These are phyloP conservation scores for Esox masquinongy DNA, from an alignment of 2,797 vertebrate species.

Conservation along the genomic window DNA sequence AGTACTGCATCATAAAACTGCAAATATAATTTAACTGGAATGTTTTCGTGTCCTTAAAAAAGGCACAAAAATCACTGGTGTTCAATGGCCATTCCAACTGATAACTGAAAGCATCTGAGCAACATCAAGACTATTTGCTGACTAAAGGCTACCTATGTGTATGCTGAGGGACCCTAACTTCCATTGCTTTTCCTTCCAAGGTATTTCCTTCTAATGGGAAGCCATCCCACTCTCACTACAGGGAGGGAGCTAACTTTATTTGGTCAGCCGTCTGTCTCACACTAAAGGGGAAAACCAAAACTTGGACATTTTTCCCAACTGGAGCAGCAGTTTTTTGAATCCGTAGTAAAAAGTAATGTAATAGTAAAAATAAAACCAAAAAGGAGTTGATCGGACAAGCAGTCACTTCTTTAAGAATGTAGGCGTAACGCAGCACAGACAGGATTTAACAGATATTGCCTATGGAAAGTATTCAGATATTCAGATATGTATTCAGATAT, in stretches of 20 bases:
- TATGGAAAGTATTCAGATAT: too few species aligned
- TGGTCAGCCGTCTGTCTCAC: constrained; percentile 60
- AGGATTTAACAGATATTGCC: neutral
- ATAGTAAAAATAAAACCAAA: constrained; percentile 24
- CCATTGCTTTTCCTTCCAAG: constrained; percentile 32
- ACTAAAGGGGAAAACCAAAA: constrained; percentile 40
- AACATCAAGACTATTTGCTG: neutral
- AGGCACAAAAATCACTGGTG: neutral
- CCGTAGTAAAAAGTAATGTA: too few species aligned
- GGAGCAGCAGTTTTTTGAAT: constrained; percentile 18
- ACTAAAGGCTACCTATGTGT: neutral
- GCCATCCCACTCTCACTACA: constrained; percentile 33
- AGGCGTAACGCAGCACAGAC: neutral
- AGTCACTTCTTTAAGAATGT: neutral
- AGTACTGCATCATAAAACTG: constrained; percentile 3
- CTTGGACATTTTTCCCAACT: constrained; percentile 23
- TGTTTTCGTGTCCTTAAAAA: neutral
- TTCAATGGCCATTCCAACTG: constrained; percentile 6
- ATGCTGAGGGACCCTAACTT: constrained; percentile 16
- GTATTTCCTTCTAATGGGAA: constrained; percentile 57
- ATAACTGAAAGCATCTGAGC: neutral
- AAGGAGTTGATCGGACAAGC: neutral
- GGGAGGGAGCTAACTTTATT: constrained; percentile 46
- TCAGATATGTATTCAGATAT: too few species aligned
- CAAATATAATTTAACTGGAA: neutral